phyloP scores from a whole-genome alignment of 2,797 vertebrate species.

The Hybognathus amarus region DNA sequence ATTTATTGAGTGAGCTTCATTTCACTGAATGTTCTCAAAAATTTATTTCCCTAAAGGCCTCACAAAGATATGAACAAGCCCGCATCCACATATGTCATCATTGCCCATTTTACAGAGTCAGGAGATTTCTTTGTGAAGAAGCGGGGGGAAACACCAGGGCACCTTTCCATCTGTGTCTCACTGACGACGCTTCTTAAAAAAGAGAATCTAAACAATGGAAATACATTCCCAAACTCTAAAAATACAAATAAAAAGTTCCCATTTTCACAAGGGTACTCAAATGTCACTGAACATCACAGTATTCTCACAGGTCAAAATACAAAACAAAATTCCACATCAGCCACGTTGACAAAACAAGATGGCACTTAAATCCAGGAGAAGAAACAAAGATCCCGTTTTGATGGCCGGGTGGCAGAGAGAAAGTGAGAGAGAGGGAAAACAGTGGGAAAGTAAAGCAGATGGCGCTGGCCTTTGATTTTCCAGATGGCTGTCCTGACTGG shows the following conservation, averaged over 20 bases:
- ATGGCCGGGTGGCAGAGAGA: slow-evolving; percentile 50
- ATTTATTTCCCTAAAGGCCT: slow-evolving; percentile 99
- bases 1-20: slow-evolving; percentile 99
- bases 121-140: slow-evolving; percentile 93
- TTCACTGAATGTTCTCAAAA: slow-evolving; percentile 99
- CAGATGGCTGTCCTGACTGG: slow-evolving; percentile 83
- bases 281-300: slow-evolving; percentile 58
- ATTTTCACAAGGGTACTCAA: slow-evolving; percentile 65
- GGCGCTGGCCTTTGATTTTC: slow-evolving; percentile 84
- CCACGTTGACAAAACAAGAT: slow-evolving; percentile 47
- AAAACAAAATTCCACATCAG: slow-evolving; percentile 24
- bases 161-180: slow-evolving; percentile 78
- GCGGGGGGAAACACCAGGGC: slow-evolving; percentile 80
- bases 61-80: slow-evolving; percentile 99
- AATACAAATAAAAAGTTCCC: slow-evolving; percentile 56
- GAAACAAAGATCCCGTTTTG: slow-evolving; percentile 50
- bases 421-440: slow-evolving; percentile 72
- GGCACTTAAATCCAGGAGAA: slow-evolving; percentile 46
- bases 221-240: slow-evolving; percentile 9
- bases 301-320: slow-evolving; percentile 9
- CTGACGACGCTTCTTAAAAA: slow-evolving; percentile 72
- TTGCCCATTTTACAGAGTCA: slow-evolving; percentile 99
- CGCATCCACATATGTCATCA: slow-evolving; percentile 99
- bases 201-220: slow-evolving; percentile 49
- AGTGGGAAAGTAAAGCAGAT: slow-evolving; percentile 84